phyloP scores from a whole-genome alignment of 2,888 invertebrate species.

The Philereme vetulata region DNA sequence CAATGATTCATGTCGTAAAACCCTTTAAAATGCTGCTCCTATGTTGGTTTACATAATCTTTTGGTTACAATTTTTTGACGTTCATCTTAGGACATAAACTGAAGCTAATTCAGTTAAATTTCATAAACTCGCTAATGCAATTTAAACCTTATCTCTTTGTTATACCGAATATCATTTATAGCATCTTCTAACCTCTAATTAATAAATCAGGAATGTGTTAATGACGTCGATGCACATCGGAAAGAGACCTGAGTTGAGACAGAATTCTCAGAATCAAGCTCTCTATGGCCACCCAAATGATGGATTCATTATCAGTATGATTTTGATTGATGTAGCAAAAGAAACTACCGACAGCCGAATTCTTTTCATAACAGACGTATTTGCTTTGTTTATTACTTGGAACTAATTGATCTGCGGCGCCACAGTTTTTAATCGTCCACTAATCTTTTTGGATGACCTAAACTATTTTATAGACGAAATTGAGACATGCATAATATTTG shows the following conservation, averaged over 20 bases:
- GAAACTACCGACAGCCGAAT: slow-evolving; percentile 75
- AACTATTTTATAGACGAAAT: slow-evolving; percentile 31
- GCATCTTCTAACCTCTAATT: slow-evolving; percentile 67
- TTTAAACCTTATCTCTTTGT: slow-evolving; percentile 11
- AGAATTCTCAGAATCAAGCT: slow-evolving; percentile 70
- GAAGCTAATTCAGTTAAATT: background rate
- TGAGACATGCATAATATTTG: slow-evolving; percentile 18
- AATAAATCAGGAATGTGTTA: slow-evolving; percentile 83
- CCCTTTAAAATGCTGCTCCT: background rate
- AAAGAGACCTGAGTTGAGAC: slow-evolving; percentile 55
- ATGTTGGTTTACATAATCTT: background rate
- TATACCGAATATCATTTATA: slow-evolving; percentile 29
- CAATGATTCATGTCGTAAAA: no score
- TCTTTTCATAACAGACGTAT: slow-evolving; percentile 76
- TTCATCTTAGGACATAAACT: background rate
- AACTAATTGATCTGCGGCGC: slow-evolving; percentile 80
- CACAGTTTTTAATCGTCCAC: slow-evolving; percentile 69
- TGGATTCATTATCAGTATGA: slow-evolving; percentile 84
- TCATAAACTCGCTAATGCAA: background rate
- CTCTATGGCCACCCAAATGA: slow-evolving; percentile 84
- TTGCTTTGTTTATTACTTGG: slow-evolving; percentile 80
- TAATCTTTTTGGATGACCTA: slow-evolving; percentile 14
- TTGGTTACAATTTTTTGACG: background rate
- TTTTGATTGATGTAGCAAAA: slow-evolving; percentile 83
- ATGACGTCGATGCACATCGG: slow-evolving; percentile 67